phyloP scores from a whole-genome alignment of 1,140 invertebrate genomes.

The Gryon sp. region DNA sequence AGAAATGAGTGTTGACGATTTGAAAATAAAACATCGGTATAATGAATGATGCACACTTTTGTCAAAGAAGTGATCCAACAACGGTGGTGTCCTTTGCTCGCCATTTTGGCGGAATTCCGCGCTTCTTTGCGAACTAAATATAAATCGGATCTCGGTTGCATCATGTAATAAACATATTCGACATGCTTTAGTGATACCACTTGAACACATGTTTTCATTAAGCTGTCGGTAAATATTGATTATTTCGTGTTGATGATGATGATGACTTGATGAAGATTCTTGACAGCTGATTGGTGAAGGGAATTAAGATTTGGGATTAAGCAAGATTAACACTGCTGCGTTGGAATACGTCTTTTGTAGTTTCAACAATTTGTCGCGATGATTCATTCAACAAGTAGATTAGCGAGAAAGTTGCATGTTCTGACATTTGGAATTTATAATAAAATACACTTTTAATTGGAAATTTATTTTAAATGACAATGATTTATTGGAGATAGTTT shows the following conservation, averaged over 20 bases:
- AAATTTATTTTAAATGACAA: too few relatives aligned
- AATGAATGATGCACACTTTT: too few relatives aligned
- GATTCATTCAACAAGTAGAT: too few relatives aligned
- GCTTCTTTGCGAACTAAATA: slow-evolving; percentile 61
- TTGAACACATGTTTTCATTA: slow-evolving; percentile 45
- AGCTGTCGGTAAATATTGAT: slow-evolving; percentile 21
- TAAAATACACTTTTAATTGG: too few relatives aligned
- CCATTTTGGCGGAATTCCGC: slow-evolving; percentile 56
- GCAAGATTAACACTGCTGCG: too few relatives aligned
- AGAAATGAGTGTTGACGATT: background rate
- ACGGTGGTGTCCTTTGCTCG: slow-evolving; percentile 40
- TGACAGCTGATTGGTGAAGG: background rate
- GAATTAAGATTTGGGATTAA: background rate
- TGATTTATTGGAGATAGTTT: too few relatives aligned
- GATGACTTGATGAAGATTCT: slow-evolving; percentile 6
- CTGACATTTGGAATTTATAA: too few relatives aligned
- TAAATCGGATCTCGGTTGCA: slow-evolving; percentile 57
- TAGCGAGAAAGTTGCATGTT: too few relatives aligned
- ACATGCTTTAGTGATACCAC: slow-evolving; percentile 29
- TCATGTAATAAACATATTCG: slow-evolving; percentile 60
- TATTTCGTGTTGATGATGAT: too few relatives aligned
- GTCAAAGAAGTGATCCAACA: slow-evolving; percentile 5
- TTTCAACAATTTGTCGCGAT: too few relatives aligned
- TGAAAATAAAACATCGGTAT: too few relatives aligned
- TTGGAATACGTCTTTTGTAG: too few relatives aligned